A percentile compares a stretch with the other conserved stretches of the same genome.
phyloP scores from a whole-genome alignment of 2,797 vertebrate genomes.

The Sebastes paucispinis region DNA sequence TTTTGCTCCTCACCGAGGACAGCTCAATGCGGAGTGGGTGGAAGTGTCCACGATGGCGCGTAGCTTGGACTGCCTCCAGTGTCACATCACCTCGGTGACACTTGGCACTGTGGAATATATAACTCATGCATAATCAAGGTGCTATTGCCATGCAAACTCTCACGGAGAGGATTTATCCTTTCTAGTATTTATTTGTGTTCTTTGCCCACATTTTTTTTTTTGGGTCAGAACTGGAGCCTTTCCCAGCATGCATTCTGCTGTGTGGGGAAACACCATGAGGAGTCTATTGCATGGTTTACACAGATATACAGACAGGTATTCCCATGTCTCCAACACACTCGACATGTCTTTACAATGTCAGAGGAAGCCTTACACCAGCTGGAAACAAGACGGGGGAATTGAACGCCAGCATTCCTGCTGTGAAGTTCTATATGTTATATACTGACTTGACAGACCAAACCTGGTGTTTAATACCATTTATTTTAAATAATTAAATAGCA shows the following conservation, averaged over 20 bases:
- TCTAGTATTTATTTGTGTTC: neutral
- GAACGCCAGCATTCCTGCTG: neutral
- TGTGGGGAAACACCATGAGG: neutral
- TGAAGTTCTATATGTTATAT: neutral
- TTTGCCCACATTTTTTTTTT: neutral
- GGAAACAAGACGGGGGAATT: neutral
- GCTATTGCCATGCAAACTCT: neutral
- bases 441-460: neutral
- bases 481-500: neutral
- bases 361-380: neutral
- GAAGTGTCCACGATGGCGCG: neutral
- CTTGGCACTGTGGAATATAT: neutral
- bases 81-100: slow-evolving; percentile 25
- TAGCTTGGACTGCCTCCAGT: neutral
- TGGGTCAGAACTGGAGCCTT: neutral
- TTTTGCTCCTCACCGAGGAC: neutral
- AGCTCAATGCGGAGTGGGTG: slow-evolving; percentile 31
- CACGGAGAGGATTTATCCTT: neutral
- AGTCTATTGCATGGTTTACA: slow-evolving; percentile 28
- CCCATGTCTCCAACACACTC: slow-evolving; percentile 16
- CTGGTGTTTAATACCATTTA: neutral
- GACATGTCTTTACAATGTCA: slow-evolving; percentile 23
- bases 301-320: slow-evolving; percentile 19
- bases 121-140: neutral
- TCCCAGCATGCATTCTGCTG: slow-evolving; percentile 19